These are phyloP conservation scores for Chymomyza amoena DNA, from an alignment of 2,888 invertebrate species.

Conservation along the genomic window DNA sequence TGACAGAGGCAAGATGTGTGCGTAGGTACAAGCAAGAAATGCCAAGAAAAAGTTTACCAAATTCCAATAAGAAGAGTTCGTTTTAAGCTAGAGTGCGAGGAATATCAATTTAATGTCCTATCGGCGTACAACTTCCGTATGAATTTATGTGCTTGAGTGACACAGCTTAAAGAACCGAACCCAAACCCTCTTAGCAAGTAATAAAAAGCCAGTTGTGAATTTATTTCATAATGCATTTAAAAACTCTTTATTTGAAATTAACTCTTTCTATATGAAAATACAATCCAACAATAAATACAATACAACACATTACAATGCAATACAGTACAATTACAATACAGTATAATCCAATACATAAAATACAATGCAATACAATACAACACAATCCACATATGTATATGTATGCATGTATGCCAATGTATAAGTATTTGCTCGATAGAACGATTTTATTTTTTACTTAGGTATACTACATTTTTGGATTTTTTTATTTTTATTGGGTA, in stretches of 20 bases:
- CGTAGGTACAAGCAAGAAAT: conserved; percentile 30
- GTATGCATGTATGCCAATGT: conserved; percentile 17
- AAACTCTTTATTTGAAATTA: conserved; percentile 69
- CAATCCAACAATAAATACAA: conserved; percentile 74
- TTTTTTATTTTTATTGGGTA: conserved; percentile 38
- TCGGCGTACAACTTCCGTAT: background rate
- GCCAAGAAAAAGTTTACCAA: conserved; percentile 58
- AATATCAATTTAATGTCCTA: conserved; percentile 32
- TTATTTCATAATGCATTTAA: conserved; percentile 60
- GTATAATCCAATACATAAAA: conserved; percentile 43
- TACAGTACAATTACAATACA: conserved; percentile 54
- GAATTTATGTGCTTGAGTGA: too few relatives aligned
- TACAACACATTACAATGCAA: conserved; percentile 70
- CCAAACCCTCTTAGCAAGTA: too few relatives aligned
- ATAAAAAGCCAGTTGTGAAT: background rate
- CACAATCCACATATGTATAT: conserved; percentile 28
- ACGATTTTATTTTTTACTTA: conserved; percentile 33
- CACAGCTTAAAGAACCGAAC: background rate
- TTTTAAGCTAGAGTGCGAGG: conserved; percentile 3
- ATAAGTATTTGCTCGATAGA: conserved; percentile 43
- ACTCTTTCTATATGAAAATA: conserved; percentile 66
- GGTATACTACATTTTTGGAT: conserved; percentile 21
- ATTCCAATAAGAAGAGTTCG: conserved; percentile 46
- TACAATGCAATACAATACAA: conserved; percentile 45
- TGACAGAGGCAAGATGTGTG: conserved; percentile 41